Conservation (phyloP, 2,113 vertebrate species). For the Corythoichthys haematopterus region DNA sequence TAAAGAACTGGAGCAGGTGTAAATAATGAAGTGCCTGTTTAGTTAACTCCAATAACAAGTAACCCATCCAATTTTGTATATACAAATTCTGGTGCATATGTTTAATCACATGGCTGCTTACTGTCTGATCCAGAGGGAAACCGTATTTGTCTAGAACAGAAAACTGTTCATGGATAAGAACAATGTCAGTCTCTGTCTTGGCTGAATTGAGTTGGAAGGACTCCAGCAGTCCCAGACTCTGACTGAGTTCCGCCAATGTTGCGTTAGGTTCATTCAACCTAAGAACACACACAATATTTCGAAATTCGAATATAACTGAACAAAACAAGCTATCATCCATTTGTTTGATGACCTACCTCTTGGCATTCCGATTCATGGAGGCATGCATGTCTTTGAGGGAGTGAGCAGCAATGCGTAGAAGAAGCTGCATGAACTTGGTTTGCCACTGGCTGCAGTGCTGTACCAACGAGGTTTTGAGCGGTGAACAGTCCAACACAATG, state of each 20-base stretch:
- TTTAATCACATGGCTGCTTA: constrained; percentile 53
- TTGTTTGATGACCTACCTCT: constrained; percentile 28
- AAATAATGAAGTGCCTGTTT: not conserved
- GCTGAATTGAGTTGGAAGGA: constrained; percentile 71
- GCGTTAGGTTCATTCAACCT: constrained; percentile 75
- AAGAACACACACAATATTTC: constrained; percentile 21
- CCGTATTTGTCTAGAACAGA: constrained; percentile 83
- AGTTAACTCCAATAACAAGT: not conserved
- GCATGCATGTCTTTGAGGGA: constrained; percentile 37
- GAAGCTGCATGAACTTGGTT: constrained; percentile 51
- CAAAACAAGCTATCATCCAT: not conserved
- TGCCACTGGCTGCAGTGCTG: constrained; percentile 60
- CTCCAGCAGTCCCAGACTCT: constrained; percentile 74
- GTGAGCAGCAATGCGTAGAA: constrained; percentile 31
- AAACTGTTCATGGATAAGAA: constrained; percentile 83
- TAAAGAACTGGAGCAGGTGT: not conserved
- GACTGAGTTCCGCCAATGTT: constrained; percentile 73
- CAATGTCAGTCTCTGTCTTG: constrained; percentile 74
- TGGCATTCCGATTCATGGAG: constrained; percentile 29
- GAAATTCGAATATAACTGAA: too few species aligned
- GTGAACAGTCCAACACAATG: constrained; percentile 52
- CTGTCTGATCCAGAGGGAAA: constrained; percentile 69
- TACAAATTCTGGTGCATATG: not conserved
- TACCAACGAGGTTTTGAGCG: constrained; percentile 50
- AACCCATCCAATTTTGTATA: not conserved